A percentile compares a stretch with the other conserved stretches of the same genome.
Conservation (phyloP, 1,140 invertebrate genomes). For the Psix sp. region DNA sequence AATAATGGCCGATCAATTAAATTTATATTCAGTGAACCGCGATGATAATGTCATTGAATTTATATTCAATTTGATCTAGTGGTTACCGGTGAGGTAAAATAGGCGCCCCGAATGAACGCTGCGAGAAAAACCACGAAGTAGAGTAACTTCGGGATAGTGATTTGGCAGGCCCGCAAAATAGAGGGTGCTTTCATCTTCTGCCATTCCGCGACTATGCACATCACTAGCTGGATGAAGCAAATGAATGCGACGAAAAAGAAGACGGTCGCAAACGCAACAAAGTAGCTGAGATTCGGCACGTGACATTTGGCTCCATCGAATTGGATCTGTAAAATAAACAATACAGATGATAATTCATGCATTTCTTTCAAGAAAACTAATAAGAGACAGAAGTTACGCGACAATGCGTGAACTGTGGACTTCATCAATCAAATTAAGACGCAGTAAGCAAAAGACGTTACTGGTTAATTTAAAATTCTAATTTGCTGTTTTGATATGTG, state of each 20-base stretch:
- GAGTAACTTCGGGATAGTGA: slow-evolving; percentile 94
- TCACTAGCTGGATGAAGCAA: slow-evolving; percentile 90
- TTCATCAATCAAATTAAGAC: too few species aligned
- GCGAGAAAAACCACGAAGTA: slow-evolving; percentile 94
- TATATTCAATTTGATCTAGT: too few species aligned
- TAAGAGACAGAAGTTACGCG: too few species aligned
- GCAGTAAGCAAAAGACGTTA: not conserved
- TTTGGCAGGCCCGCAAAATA: slow-evolving; percentile 86
- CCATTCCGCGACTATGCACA: slow-evolving; percentile 90
- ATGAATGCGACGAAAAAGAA: slow-evolving; percentile 91
- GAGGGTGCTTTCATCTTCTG: slow-evolving; percentile 88
- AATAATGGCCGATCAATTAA: too few species aligned
- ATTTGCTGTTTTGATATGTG: slow-evolving; percentile 61
- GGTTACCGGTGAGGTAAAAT: slow-evolving; percentile 93
- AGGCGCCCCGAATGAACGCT: slow-evolving; percentile 89
- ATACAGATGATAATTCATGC: not conserved
- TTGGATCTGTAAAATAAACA: slow-evolving; percentile 79
- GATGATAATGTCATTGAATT: too few species aligned
- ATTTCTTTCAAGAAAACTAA: not conserved
- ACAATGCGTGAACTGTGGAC: too few species aligned
- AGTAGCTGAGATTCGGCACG: slow-evolving; percentile 81
- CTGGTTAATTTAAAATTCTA: not conserved
- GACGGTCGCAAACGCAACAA: slow-evolving; percentile 85
- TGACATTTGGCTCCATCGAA: slow-evolving; percentile 82
- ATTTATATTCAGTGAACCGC: too few species aligned